A percentile compares a stretch with the other conserved stretches of the same genome.
phyloP scores from a whole-genome alignment of 1,140 invertebrate species.

The Papilio xuthus region DNA sequence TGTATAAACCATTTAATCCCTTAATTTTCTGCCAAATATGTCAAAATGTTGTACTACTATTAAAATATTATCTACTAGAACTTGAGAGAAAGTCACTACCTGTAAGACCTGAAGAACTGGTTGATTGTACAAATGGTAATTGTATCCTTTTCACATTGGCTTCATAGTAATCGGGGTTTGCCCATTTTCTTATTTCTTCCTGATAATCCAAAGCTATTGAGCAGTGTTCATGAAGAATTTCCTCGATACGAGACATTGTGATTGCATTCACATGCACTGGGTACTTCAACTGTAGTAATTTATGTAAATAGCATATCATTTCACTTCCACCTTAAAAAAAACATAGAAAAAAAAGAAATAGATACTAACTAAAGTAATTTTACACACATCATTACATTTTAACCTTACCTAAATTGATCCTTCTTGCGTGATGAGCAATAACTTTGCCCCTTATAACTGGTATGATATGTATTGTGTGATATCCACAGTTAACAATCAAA shows the following conservation, averaged over 20 bases:
- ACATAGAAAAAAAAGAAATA: background rate
- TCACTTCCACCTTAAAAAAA: constrained; percentile 87
- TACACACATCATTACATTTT: no score
- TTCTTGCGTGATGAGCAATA: constrained; percentile 86
- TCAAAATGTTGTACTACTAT: no score
- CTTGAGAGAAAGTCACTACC: constrained; percentile 46
- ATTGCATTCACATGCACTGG: constrained; percentile 94
- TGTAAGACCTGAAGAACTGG: constrained; percentile 64
- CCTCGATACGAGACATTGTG: constrained; percentile 92
- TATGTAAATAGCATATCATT: constrained; percentile 92
- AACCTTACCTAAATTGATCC: constrained; percentile 91
- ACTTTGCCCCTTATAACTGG: constrained; percentile 89
- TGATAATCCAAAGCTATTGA: constrained; percentile 90
- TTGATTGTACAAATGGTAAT: constrained; percentile 87
- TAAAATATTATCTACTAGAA: no score
- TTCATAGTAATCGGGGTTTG: constrained; percentile 91
- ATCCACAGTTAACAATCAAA: constrained; percentile 92
- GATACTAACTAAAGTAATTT: no score
- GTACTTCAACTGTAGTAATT: constrained; percentile 96
- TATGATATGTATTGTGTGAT: constrained; percentile 94
- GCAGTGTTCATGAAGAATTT: constrained; percentile 91
- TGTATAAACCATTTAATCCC: no score
- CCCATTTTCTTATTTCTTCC: constrained; percentile 91
- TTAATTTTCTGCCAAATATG: no score
- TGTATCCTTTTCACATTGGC: constrained; percentile 92